Conservation (phyloP, 2,888 invertebrate species). For the Lasius fuliginosus region DNA sequence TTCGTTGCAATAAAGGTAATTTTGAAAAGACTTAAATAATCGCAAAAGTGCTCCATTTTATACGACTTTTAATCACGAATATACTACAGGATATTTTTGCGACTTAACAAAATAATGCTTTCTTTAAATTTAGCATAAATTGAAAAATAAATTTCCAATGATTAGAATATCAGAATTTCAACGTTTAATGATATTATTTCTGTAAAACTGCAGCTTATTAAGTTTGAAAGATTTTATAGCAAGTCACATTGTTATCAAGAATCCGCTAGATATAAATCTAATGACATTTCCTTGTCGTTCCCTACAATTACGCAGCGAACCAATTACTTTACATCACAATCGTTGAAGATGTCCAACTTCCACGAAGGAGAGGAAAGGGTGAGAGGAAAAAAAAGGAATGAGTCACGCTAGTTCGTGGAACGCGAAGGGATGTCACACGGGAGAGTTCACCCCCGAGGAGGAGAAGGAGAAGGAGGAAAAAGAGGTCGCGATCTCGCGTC, state of each 20-base stretch:
- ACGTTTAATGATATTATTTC: not conserved
- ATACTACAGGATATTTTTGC: not conserved
- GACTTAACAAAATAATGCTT: not conserved
- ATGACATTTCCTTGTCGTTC: not conserved
- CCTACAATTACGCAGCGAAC: not conserved
- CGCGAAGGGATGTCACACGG: slow-evolving; percentile 61
- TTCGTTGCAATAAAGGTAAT: not conserved
- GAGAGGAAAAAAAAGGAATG: slow-evolving; percentile 59
- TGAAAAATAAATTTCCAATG: not conserved
- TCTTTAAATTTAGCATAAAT: not conserved
- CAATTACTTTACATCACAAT: not conserved
- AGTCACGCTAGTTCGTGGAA: slow-evolving; percentile 72
- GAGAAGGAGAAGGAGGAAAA: slow-evolving; percentile 13
- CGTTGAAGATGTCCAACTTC: slow-evolving; percentile 4
- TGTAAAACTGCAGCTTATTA: not conserved
- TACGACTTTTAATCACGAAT: not conserved
- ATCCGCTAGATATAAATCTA: not conserved
- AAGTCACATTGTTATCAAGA: slow-evolving; percentile 7
- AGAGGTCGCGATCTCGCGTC: slow-evolving; percentile 56
- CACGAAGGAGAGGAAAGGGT: slow-evolving; percentile 57
- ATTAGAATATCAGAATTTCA: not conserved
- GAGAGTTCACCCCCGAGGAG: slow-evolving; percentile 63
- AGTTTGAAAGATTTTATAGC: not conserved
- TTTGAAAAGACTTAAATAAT: not conserved
- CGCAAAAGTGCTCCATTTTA: not conserved